phyloP scores from a whole-genome alignment of 2,113 vertebrate genomes.

The Corythoichthys intestinalis region DNA sequence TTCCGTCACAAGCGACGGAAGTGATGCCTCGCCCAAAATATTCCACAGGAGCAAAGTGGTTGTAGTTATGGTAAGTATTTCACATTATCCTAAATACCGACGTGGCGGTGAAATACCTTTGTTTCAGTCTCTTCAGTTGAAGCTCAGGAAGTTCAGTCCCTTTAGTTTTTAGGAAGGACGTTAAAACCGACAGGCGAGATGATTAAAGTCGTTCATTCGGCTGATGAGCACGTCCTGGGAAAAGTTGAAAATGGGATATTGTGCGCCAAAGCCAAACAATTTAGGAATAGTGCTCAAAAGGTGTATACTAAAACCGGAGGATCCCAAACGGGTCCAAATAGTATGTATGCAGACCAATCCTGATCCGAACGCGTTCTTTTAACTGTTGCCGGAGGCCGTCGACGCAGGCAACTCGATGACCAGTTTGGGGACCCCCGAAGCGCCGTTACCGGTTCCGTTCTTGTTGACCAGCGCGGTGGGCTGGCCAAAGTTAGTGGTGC shows the following conservation, averaged over 20 bases:
- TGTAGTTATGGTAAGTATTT: constrained; percentile 38
- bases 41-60: constrained; percentile 57
- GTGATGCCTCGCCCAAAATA: constrained; percentile 39
- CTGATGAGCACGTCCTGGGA: constrained; percentile 37
- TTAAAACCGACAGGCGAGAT: constrained; percentile 34
- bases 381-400: constrained; percentile 70
- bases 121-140: constrained; percentile 58
- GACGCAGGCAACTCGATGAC: constrained; percentile 58
- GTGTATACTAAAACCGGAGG: constrained; percentile 69
- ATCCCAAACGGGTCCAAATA: constrained; percentile 64
- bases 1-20: constrained; percentile 43
- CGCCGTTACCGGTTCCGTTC: constrained; percentile 55
- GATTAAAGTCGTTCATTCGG: constrained; percentile 29
- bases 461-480: constrained; percentile 64
- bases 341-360: constrained; percentile 63
- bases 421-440: constrained; percentile 37
- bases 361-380: constrained; percentile 58
- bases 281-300: constrained; percentile 73
- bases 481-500: constrained; percentile 79
- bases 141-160: constrained; percentile 48
- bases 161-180: constrained; percentile 49
- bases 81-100: constrained; percentile 25
- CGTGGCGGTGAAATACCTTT: constrained; percentile 44
- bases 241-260: constrained; percentile 46
- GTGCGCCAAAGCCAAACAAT: constrained; percentile 39